A percentile compares a stretch with the other conserved stretches of the same genome.
These are phyloP conservation scores for Caenorhabditis sp. DNA, from an alignment of 2,888 invertebrate genomes.

Conservation along the genomic window DNA sequence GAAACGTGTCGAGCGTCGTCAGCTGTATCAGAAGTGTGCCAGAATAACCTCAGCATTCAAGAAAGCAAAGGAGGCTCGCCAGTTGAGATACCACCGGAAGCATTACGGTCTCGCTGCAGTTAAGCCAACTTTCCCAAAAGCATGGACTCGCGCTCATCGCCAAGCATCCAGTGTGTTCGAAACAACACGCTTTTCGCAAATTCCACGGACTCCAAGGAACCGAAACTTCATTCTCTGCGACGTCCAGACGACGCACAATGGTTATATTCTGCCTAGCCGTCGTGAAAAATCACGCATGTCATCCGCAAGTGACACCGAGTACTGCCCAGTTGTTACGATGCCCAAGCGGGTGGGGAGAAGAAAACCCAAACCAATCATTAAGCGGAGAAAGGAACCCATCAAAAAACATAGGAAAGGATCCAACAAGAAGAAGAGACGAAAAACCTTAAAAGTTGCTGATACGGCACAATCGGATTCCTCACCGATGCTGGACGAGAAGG, in stretches of 20 bases:
- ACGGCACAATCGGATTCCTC: background rate
- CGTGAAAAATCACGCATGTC: background rate
- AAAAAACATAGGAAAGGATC: too few relatives aligned
- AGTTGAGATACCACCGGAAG: slow-evolving; percentile 26
- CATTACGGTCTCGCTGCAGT: slow-evolving; percentile 1
- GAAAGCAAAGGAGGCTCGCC: slow-evolving; percentile 28
- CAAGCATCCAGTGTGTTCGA: background rate
- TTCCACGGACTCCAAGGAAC: background rate
- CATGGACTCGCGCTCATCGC: slow-evolving; percentile 24
- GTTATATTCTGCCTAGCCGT: background rate
- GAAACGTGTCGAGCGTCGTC: slow-evolving; percentile 26
- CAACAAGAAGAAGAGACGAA: too few relatives aligned
- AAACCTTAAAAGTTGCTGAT: too few relatives aligned
- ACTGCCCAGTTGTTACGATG: background rate
- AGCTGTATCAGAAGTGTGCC: background rate
- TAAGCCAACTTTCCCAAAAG: background rate
- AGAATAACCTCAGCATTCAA: background rate
- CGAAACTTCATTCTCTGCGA: slow-evolving; percentile 6
- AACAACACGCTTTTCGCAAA: background rate
- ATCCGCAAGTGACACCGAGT: slow-evolving; percentile 12
- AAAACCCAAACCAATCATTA: too few relatives aligned
- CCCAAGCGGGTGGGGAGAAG: background rate
- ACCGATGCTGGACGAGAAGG: background rate
- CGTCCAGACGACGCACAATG: background rate
- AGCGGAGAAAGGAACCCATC: too few relatives aligned